phyloP scores from a whole-genome alignment of 2,113 vertebrate species.

The Panthera uncia region DNA sequence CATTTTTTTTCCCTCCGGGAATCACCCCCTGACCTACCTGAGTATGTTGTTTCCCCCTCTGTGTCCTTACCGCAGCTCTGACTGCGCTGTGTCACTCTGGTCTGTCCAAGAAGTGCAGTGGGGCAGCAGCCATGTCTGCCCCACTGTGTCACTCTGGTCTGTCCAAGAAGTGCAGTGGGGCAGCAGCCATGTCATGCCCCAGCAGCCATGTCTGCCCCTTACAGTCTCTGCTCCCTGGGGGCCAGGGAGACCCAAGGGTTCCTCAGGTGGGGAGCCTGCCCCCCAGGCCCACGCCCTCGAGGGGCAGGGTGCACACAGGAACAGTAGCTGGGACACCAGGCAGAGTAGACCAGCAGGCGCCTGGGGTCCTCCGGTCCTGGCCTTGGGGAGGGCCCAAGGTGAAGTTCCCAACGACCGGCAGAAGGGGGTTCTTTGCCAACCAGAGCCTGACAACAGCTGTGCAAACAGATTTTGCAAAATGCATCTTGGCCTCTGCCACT shows the following conservation, averaged over 20 bases:
- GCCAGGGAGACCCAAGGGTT: neutral
- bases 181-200: neutral
- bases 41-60: neutral
- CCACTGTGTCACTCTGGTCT: neutral
- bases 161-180: neutral
- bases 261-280: neutral
- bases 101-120: neutral
- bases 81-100: neutral
- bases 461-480: slow-evolving; percentile 69
- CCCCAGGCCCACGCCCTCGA: neutral
- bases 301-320: neutral
- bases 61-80: neutral
- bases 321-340: slow-evolving; percentile 59
- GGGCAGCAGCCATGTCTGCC: neutral
- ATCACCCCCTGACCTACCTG: neutral
- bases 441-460: slow-evolving; percentile 68
- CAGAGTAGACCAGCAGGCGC: slow-evolving; percentile 21
- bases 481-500: slow-evolving; percentile 53
- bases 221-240: too few relatives aligned
- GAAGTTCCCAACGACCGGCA: slow-evolving; percentile 67
- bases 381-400: slow-evolving; percentile 8
- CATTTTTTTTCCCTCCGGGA: neutral
- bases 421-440: slow-evolving; percentile 18
- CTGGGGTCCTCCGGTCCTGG: slow-evolving; percentile 25
- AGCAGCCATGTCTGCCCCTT: neutral